Conservation (phyloP, 2,888 invertebrate genomes). For the Sinotaia quadrata region DNA sequence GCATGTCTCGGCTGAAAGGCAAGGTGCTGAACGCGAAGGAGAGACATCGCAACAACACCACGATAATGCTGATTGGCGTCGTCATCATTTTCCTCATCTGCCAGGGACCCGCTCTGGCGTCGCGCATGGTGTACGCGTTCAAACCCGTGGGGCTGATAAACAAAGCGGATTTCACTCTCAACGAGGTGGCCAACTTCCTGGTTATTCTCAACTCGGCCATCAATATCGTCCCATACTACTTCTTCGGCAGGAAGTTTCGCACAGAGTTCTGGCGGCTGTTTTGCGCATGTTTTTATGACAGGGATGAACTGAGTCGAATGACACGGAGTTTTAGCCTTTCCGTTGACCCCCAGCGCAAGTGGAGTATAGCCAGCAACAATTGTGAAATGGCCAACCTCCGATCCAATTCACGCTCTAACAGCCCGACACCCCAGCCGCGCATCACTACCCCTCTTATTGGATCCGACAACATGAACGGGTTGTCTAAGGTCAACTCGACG, state of each 20-base stretch:
- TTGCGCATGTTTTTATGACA: conserved; percentile 60
- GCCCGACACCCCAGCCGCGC: not conserved
- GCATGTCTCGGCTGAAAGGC: conserved; percentile 62
- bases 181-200: conserved; percentile 70
- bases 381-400: conserved; percentile 37
- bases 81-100: conserved; percentile 71
- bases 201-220: conserved; percentile 71
- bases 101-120: conserved; percentile 71
- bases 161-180: conserved; percentile 58
- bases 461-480: too few relatives aligned
- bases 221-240: conserved; percentile 72
- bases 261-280: conserved; percentile 67
- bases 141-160: conserved; percentile 35
- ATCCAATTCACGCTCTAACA: not conserved
- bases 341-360: conserved; percentile 48
- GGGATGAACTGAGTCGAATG: conserved; percentile 51
- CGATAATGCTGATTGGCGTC: conserved; percentile 71
- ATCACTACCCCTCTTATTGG: not conserved
- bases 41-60: conserved; percentile 70
- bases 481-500: too few relatives aligned
- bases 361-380: conserved; percentile 36
- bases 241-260: conserved; percentile 70
- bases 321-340: conserved; percentile 57
- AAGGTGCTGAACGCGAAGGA: conserved; percentile 66
- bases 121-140: conserved; percentile 70